A percentile compares a stretch with the other conserved stretches of the same genome.
Evolutionary conservation across 2,888 invertebrate species (phyloP).

Genomic region (Linnaemya tessellans): DNA sequence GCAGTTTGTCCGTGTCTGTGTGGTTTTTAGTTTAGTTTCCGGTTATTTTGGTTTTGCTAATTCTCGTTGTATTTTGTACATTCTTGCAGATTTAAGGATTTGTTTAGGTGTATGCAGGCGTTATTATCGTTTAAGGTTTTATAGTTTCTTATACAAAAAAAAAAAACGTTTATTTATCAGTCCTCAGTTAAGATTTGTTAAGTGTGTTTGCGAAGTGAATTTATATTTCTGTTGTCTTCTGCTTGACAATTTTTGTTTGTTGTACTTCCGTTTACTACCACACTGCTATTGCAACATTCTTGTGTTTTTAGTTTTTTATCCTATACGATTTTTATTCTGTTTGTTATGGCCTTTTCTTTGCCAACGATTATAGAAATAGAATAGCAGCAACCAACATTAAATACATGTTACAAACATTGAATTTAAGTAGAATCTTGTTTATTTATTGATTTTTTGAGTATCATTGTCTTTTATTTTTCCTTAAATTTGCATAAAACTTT

Average conservation of each 20-base stretch:
- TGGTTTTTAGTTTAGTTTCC: conserved; percentile 68
- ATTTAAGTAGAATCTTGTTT: conserved; percentile 46
- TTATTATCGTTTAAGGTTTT: background rate
- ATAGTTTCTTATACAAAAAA: conserved; percentile 7
- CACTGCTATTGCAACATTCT: background rate
- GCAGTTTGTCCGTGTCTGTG: conserved; percentile 47
- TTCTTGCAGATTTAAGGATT: background rate
- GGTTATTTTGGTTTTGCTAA: conserved; percentile 69
- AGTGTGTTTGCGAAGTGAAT: conserved; percentile 45
- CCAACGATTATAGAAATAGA: background rate
- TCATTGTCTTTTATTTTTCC: background rate
- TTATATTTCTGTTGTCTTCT: background rate
- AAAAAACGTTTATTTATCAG: background rate
- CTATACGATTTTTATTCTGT: background rate
- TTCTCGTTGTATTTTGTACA: conserved; percentile 22
- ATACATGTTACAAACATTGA: conserved; percentile 41
- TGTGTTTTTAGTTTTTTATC: background rate
- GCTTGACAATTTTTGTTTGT: background rate
- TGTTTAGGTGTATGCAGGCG: background rate
- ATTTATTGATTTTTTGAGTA: conserved; percentile 37
- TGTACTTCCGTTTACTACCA: conserved; percentile 11
- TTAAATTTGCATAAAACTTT: conserved; percentile 51
- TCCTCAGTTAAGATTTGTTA: background rate
- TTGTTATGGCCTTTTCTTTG: background rate
- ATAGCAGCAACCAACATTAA: too few relatives aligned